phyloP scores from a whole-genome alignment of 2,113 vertebrate species.

The Dinomys branickii region DNA sequence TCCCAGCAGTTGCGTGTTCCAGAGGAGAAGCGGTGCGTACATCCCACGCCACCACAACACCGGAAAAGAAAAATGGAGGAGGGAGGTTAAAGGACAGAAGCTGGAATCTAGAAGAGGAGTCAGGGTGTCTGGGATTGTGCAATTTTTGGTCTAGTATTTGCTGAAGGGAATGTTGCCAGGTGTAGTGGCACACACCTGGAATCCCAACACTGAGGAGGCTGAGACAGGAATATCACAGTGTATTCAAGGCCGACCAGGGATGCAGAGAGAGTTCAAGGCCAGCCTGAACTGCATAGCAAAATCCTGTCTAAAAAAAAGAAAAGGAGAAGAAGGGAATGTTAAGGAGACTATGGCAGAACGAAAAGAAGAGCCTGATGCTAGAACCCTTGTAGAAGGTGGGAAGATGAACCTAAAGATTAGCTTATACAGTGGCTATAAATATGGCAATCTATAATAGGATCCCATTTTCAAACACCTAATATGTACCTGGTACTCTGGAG shows the following conservation, averaged over 20 bases:
- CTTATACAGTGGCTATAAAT: not conserved
- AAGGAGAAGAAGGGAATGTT: too few species aligned
- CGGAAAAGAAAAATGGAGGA: not conserved
- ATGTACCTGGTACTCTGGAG: not conserved
- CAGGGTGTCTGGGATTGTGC: not conserved
- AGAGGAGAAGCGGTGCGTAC: too few species aligned
- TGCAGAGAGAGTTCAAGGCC: too few species aligned
- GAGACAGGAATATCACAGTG: too few species aligned
- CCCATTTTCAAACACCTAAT: not conserved
- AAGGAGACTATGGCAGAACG: not conserved
- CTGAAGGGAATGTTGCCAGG: not conserved
- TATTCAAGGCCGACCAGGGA: too few species aligned
- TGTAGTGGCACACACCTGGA: too few species aligned
- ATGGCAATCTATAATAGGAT: not conserved
- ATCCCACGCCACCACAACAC: too few species aligned
- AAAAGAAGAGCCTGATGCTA: not conserved
- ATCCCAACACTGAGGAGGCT: too few species aligned
- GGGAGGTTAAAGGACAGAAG: not conserved
- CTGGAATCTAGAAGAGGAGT: not conserved
- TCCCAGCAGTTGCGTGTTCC: too few species aligned
- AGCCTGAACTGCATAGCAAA: too few species aligned
- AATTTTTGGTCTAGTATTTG: not conserved
- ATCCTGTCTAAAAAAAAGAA: too few species aligned
- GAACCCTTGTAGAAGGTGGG: not conserved
- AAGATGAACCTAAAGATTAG: not conserved